Percentiles rank a stretch among this genome's conserved stretches.
Conservation (phyloP, 2,888 invertebrate genomes). For the Rhogogaster chlorosoma region DNA sequence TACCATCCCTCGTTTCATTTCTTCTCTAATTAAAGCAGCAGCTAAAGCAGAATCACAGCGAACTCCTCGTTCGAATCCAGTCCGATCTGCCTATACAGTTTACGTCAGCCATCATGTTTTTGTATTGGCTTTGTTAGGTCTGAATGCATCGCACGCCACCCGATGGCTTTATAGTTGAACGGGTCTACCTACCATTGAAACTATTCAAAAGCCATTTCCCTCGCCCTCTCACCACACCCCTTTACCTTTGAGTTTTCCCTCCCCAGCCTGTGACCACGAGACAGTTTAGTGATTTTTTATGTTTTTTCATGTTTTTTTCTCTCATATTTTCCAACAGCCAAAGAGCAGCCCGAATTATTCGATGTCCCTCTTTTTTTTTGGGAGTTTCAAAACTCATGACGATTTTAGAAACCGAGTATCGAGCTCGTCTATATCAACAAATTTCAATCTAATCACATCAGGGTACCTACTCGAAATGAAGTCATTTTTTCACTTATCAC, state of each 20-base stretch:
- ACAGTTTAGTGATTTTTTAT: background rate
- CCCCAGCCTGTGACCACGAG: background rate
- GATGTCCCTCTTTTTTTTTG: background rate
- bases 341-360: background rate
- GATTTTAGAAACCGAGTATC: background rate
- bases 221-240: background rate
- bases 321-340: background rate
- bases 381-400: background rate
- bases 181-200: background rate
- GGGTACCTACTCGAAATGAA: background rate
- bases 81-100: slow-evolving; percentile 6
- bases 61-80: background rate
- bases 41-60: background rate
- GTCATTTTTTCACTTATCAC: background rate
- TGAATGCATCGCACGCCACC: slow-evolving; percentile 23
- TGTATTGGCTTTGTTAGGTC: slow-evolving; percentile 36
- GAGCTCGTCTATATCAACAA: background rate
- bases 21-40: background rate
- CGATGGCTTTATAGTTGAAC: slow-evolving; percentile 10
- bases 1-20: background rate
- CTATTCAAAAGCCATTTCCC: slow-evolving; percentile 28
- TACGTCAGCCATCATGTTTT: slow-evolving; percentile 34
- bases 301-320: background rate
- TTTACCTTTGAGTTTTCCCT: background rate
- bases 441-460: background rate